Percentiles rank a stretch among this genome's conserved stretches.
These are phyloP conservation scores for Campylomormyrus numenius DNA, from an alignment of 2,113 vertebrate genomes.

Conservation along the genomic window DNA sequence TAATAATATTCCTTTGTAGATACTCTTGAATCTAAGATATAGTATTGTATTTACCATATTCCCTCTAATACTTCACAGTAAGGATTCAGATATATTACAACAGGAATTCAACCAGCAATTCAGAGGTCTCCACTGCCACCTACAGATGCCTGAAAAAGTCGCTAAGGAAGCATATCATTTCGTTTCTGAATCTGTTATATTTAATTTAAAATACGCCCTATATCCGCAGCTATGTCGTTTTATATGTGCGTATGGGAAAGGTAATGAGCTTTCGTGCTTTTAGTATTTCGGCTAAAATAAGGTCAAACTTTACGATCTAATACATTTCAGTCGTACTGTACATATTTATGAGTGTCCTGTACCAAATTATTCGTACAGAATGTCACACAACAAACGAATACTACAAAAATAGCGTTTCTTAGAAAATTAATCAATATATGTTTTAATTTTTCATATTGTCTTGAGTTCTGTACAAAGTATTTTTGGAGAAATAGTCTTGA, in stretches of 20 bases:
- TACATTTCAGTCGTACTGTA: background rate
- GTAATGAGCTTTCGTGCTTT: background rate
- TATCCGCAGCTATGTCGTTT: background rate
- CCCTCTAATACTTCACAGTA: background rate
- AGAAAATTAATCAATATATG: background rate
- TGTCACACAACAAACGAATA: background rate
- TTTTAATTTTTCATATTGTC: background rate
- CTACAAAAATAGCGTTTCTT: background rate
- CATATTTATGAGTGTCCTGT: background rate
- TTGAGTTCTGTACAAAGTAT: background rate
- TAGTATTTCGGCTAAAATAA: background rate
- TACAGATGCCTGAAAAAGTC: conserved; percentile 24
- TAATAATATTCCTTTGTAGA: background rate
- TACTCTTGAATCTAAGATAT: background rate
- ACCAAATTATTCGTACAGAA: background rate
- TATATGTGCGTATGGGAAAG: background rate
- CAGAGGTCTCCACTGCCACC: conserved; percentile 37
- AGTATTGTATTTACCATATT: background rate
- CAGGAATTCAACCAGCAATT: background rate
- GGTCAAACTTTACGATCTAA: background rate
- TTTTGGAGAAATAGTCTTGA: background rate
- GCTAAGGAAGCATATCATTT: background rate
- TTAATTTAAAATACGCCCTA: background rate
- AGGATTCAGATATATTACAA: background rate
- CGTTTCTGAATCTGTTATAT: background rate